Percentiles rank a stretch among this genome's conserved stretches.
Conservation (phyloP, 1,140 invertebrate genomes). For the Dendrolimus kikuchii region DNA sequence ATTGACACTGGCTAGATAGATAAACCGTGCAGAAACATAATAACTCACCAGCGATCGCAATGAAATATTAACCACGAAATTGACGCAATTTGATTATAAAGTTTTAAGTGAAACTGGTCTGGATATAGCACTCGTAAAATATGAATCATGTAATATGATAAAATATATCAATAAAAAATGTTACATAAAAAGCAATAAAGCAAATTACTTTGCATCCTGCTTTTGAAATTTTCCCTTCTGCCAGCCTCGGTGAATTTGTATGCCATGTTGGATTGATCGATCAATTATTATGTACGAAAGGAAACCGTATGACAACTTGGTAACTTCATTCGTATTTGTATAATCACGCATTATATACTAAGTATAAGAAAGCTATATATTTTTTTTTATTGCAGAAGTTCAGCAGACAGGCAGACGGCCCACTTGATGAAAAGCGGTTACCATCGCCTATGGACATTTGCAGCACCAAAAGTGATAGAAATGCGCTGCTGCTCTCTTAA, state of each 20-base stretch:
- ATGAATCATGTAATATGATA: conserved; percentile 3
- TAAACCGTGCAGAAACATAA: no score
- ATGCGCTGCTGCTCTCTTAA: no score
- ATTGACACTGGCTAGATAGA: no score
- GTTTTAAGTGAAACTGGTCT: background rate
- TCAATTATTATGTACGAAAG: conserved; percentile 12
- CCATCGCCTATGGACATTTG: no score
- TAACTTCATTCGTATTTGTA: conserved; percentile 5
- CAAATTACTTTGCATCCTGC: conserved; percentile 24
- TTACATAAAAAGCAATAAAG: conserved; percentile 25
- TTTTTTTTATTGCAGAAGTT: no score
- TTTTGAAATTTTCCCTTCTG: conserved; percentile 12
- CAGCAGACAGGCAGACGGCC: no score
- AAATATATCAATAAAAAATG: conserved; percentile 12
- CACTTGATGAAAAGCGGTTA: no score
- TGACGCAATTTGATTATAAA: background rate
- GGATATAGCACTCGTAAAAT: conserved; percentile 1
- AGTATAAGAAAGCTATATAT: no score
- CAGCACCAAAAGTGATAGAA: no score
- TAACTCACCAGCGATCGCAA: conserved; percentile 1
- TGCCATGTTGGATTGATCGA: conserved; percentile 25
- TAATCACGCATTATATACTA: no score
- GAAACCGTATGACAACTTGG: conserved; percentile 3
- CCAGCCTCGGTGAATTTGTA: conserved; percentile 16
- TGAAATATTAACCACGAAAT: no score